Base-by-base conservation (phyloP, 2,113 vertebrate species). In the Tympanuchus pallidicinctus region DNA sequence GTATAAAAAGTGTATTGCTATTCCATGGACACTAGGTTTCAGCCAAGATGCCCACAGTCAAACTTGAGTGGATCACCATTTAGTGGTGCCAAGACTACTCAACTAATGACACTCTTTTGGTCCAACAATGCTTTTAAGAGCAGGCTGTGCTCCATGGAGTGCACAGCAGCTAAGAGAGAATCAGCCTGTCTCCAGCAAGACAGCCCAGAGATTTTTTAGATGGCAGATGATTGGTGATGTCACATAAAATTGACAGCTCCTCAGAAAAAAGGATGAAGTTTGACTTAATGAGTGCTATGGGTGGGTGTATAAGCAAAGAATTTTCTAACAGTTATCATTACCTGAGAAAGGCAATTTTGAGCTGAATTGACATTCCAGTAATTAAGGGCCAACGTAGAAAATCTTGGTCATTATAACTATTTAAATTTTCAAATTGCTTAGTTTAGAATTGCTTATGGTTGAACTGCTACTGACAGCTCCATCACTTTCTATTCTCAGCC, bases 401-500 rank as follows among this genome's bases (percentile, higher is more conserved):
- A 92, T 94, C 76, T 94, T 91, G 92, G 95, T 92, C 93, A 92
- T 96, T 97, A 94, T 90, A 96, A 94, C 88, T 95, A 86, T 92
- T 95, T 96, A 91, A 95, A 97, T 90, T 96, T 92, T 76, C 82
- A 97, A 94, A 96, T 92, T 93, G 92, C 96, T 94, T 95, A 95
- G 95, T 95, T 96, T 91, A 84, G 91, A 96, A 96, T 92, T 96
- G 91, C 93, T 92, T 96, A 27, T 83, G 89, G 93, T 95, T 93
- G 92, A 96, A 90, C 73, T 83, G 85, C 85, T 89, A 52, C 95
- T 96, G 95, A 94, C 96, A 95, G 94, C 67, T 86, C 92, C 91
- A 91, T 91, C 93, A 86, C 85, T 90, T 93, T 94, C 90, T 94
- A 84, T 96, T 96, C 89, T 88, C 89, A 95, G 93, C 9, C 82